These are phyloP conservation scores for Machaerirhynchus nigripectus DNA, from an alignment of 2,113 vertebrate genomes.

Conservation along the genomic window DNA sequence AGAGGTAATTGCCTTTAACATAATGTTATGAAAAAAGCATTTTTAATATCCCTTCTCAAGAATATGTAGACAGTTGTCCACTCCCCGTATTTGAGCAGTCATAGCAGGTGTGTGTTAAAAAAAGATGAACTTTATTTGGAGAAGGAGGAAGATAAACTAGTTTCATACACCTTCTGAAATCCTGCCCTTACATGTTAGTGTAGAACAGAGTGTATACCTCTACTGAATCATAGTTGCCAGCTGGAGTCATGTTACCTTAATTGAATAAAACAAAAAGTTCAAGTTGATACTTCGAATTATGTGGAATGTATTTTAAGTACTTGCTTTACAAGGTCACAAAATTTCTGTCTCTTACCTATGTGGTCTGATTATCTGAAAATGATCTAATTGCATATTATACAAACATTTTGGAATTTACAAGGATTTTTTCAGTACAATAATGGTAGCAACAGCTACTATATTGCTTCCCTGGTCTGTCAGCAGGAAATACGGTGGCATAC, in stretches of 20 bases:
- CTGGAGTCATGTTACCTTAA: not conserved
- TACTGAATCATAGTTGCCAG: not conserved
- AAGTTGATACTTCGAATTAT: not conserved
- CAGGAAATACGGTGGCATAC: not conserved
- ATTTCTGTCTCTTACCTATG: not conserved
- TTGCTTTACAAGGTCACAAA: not conserved
- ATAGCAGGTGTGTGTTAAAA: not conserved
- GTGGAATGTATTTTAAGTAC: not conserved
- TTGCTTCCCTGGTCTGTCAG: not conserved
- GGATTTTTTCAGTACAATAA: constrained; percentile 16
- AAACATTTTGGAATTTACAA: not conserved
- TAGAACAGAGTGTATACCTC: not conserved
- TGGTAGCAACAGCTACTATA: constrained; percentile 3
- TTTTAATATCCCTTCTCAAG: not conserved
- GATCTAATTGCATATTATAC: not conserved
- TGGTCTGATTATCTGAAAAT: constrained; percentile 30
- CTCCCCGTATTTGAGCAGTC: not conserved
- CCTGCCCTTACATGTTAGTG: not conserved
- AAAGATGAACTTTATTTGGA: not conserved
- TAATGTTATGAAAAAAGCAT: not conserved
- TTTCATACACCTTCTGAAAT: not conserved
- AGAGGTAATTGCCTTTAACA: not conserved
- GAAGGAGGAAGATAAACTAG: not conserved
- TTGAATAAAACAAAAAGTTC: not conserved
- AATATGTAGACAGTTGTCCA: not conserved